Percentiles rank a stretch among this genome's conserved stretches.
These are phyloP conservation scores for Bucorvus abyssinicus DNA, from an alignment of 2,797 vertebrate genomes.

Conservation along the genomic window DNA sequence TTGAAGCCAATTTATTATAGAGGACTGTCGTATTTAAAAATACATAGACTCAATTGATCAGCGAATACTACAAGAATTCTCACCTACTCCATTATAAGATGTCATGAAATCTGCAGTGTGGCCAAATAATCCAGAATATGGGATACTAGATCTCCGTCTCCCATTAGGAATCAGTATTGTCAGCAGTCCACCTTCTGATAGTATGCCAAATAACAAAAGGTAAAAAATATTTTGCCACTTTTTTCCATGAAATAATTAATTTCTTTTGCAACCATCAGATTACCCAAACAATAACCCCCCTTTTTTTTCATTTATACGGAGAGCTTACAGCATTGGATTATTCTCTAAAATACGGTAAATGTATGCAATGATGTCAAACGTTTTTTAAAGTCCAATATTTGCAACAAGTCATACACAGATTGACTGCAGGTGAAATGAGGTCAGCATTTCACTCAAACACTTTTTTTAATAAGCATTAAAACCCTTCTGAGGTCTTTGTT, in stretches of 20 bases:
- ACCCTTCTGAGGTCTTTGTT: not conserved
- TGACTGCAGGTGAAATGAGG: not conserved
- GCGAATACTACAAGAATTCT: not conserved
- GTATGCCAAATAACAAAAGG: not conserved
- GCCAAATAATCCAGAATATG: not conserved
- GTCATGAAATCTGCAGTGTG: not conserved
- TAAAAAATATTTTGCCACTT: not conserved
- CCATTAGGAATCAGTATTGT: not conserved
- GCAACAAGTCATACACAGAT: not conserved
- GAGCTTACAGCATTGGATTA: not conserved
- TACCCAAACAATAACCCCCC: not conserved
- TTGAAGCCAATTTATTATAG: not conserved
- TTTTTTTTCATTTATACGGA: not conserved
- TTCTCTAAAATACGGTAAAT: not conserved
- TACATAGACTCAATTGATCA: not conserved
- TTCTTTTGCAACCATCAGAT: not conserved
- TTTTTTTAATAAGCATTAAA: not conserved
- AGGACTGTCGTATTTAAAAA: not conserved
- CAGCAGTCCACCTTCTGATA: not conserved
- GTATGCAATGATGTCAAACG: accelerated
- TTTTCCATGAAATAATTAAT: not conserved
- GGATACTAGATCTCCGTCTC: not conserved
- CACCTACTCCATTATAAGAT: not conserved
- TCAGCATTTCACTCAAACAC: not conserved
- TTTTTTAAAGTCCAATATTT: not conserved